Conservation (phyloP, 2,113 vertebrate species). For the Acanthisitta chloris region DNA sequence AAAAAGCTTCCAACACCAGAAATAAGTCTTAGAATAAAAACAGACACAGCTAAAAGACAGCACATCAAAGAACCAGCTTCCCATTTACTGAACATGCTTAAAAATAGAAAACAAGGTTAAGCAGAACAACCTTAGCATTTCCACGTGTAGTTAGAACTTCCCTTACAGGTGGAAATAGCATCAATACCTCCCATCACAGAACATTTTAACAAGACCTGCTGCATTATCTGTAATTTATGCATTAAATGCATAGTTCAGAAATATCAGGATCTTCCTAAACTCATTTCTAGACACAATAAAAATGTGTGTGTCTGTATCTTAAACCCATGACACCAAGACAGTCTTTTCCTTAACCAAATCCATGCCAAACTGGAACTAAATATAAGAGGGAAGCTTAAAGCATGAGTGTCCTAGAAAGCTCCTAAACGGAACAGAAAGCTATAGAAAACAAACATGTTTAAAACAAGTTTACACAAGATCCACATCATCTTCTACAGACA, state of each 20-base stretch:
- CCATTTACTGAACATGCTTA: slow-evolving; percentile 65
- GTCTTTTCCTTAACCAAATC: slow-evolving; percentile 64
- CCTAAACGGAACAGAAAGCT: slow-evolving; percentile 60
- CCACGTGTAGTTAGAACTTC: slow-evolving; percentile 57
- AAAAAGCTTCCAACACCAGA: slow-evolving; percentile 54
- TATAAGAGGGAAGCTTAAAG: slow-evolving; percentile 73
- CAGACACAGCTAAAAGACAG: slow-evolving; percentile 72
- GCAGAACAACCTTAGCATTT: slow-evolving; percentile 85
- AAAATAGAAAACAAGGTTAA: slow-evolving; percentile 83
- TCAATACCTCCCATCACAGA: slow-evolving; percentile 8
- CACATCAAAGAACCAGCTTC: slow-evolving; percentile 59
- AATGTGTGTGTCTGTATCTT: slow-evolving; percentile 47
- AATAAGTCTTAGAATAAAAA: slow-evolving; percentile 70
- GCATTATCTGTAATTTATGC: slow-evolving; percentile 85
- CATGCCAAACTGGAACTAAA: slow-evolving; percentile 43
- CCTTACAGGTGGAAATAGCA: slow-evolving; percentile 73
- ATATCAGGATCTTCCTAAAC: slow-evolving; percentile 62
- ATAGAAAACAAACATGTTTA: slow-evolving; percentile 35
- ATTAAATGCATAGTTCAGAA: slow-evolving; percentile 83
- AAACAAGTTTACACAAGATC: slow-evolving; percentile 51
- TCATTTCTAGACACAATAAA: slow-evolving; percentile 57
- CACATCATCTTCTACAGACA: slow-evolving; percentile 61
- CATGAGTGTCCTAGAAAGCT: slow-evolving; percentile 65
- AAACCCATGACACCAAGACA: slow-evolving; percentile 35
- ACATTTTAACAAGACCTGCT: slow-evolving; percentile 26